Evolutionary conservation across 1,140 invertebrate genomes (phyloP).

Genomic region (Trissolcus basalis): DNA sequence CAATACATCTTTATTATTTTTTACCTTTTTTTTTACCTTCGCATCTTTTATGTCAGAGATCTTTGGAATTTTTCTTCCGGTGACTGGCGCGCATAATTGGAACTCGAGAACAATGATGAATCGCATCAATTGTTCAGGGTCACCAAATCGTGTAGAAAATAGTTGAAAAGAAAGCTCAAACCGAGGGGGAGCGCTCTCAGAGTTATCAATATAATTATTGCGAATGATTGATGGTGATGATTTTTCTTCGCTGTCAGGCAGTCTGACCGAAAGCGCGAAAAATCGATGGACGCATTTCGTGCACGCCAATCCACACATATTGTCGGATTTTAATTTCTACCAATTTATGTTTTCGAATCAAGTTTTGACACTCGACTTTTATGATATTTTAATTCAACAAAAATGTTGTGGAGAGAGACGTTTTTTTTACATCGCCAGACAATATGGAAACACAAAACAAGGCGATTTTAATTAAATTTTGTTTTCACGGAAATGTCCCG

Average conservation of each 20-base stretch:
- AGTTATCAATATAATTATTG: constrained; percentile 52
- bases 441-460: not conserved
- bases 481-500: constrained; percentile 17
- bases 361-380: too few relatives aligned
- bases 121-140: constrained; percentile 50
- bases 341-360: too few relatives aligned
- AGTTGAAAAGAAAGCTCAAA: constrained; percentile 39
- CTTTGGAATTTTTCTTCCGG: constrained; percentile 13
- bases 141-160: constrained; percentile 50
- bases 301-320: too few relatives aligned
- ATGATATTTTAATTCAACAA: too few relatives aligned
- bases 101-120: constrained; percentile 43
- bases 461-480: constrained; percentile 39
- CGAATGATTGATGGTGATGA: constrained; percentile 52
- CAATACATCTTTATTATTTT: not conserved
- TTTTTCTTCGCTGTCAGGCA: constrained; percentile 43
- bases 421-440: too few relatives aligned
- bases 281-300: constrained; percentile 2
- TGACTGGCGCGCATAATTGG: constrained; percentile 55
- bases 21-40: not conserved
- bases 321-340: too few relatives aligned
- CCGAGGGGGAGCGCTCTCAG: constrained; percentile 35
- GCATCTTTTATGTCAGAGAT: constrained; percentile 26
- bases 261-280: constrained; percentile 31
- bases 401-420: too few relatives aligned